phyloP scores from a whole-genome alignment of 1,140 invertebrate species.

The Danaus plexippus region DNA sequence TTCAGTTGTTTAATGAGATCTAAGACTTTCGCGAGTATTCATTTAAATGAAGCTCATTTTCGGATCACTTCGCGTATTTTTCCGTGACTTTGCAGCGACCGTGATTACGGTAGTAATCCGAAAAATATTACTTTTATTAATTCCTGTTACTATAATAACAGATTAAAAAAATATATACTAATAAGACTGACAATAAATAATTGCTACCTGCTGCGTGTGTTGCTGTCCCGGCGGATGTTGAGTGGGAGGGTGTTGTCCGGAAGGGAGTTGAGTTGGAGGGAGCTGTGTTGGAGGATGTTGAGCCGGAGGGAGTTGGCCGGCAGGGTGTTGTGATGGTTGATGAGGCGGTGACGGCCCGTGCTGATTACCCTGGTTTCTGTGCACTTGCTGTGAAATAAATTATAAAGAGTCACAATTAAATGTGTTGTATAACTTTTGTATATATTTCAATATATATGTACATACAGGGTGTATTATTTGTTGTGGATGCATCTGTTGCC shows the following conservation, averaged over 20 bases:
- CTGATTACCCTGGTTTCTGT: constrained; percentile 20
- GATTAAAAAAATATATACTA: no score
- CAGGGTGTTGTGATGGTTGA: constrained; percentile 16
- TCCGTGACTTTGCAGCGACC: no score
- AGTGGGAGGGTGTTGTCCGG: constrained; percentile 30
- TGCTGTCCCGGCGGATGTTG: constrained; percentile 28
- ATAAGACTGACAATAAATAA: not conserved
- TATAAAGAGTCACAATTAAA: not conserved
- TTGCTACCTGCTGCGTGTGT: constrained; percentile 33
- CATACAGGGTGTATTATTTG: constrained; percentile 44
- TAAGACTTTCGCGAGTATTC: no score
- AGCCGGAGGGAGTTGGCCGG: no score
- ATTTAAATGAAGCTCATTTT: no score
- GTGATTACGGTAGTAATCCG: no score
- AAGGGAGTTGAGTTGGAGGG: constrained; percentile 41
- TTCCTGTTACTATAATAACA: no score
- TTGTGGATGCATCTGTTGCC: constrained; percentile 38
- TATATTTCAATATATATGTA: constrained; percentile 7
- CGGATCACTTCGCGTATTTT: no score
- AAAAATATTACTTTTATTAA: no score
- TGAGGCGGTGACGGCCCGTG: constrained; percentile 47
- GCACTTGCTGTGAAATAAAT: constrained; percentile 16
- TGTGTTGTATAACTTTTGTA: not conserved
- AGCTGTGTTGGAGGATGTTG: constrained; percentile 15
- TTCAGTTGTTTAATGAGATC: no score